phyloP scores from a whole-genome alignment of 2,113 vertebrate genomes.

The Climacteris rufus region DNA sequence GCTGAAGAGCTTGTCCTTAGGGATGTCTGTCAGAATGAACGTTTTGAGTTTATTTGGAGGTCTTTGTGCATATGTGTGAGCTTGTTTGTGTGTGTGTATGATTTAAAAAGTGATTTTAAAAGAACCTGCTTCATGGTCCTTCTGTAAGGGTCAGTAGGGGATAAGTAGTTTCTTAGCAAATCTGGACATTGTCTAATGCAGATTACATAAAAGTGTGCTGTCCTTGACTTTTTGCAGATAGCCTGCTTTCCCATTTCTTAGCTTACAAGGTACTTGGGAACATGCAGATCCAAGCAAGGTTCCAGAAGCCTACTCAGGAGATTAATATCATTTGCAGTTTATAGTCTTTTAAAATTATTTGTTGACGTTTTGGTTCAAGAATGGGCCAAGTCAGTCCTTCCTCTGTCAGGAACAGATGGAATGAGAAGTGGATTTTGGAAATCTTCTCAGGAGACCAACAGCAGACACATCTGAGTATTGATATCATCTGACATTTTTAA shows the following conservation, averaged over 20 bases:
- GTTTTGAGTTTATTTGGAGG: neutral
- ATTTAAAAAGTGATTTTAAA: neutral
- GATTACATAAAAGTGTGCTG: neutral
- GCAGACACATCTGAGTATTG: conserved; percentile 48
- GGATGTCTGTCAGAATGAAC: neutral
- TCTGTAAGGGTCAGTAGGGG: neutral
- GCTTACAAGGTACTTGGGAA: conserved; percentile 5
- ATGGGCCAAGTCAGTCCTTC: conserved; percentile 45
- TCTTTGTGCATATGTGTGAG: neutral
- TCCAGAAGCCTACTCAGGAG: conserved; percentile 34
- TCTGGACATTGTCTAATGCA: neutral
- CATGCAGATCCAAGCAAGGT: conserved; percentile 8
- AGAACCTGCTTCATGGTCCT: neutral
- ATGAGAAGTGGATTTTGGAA: conserved; percentile 58
- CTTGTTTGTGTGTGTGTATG: neutral
- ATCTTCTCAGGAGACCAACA: conserved; percentile 45
- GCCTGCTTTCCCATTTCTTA: neutral
- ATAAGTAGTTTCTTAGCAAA: neutral
- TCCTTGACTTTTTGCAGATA: neutral
- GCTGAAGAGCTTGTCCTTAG: neutral
- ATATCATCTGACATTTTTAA: conserved; percentile 62
- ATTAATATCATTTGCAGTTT: conserved; percentile 47
- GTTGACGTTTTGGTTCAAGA: conserved; percentile 50
- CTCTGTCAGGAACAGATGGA: conserved; percentile 54
- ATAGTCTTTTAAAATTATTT: conserved; percentile 53